Percentiles rank a stretch among this genome's conserved stretches.
phyloP scores from a whole-genome alignment of 2,888 invertebrate genomes.

The Zygogramma bicolorata region DNA sequence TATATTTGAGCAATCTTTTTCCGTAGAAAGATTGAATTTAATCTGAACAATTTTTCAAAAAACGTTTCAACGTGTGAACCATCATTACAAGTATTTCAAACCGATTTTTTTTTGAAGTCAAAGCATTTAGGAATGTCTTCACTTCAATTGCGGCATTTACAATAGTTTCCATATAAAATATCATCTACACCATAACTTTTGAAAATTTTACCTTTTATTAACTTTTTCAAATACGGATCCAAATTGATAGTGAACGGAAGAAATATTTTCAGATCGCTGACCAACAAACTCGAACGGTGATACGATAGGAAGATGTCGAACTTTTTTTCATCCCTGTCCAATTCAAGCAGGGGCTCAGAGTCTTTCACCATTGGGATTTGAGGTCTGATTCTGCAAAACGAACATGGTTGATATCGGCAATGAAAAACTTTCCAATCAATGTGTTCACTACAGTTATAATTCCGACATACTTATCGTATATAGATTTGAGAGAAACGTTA shows the following conservation, averaged over 20 bases:
- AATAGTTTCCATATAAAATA: background rate
- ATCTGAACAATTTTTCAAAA: too few species aligned
- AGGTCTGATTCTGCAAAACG: constrained; percentile 76
- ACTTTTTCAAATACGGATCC: constrained; percentile 97
- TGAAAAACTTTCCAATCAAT: too few species aligned
- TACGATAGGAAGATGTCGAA: constrained; percentile 92
- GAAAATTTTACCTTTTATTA: constrained; percentile 83
- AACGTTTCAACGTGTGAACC: too few species aligned
- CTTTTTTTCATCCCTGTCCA: constrained; percentile 95
- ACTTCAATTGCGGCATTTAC: too few species aligned
- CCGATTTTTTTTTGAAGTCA: too few species aligned
- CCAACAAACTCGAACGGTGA: constrained; percentile 86
- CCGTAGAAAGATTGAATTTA: too few species aligned
- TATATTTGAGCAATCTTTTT: too few species aligned
- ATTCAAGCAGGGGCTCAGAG: constrained; percentile 87
- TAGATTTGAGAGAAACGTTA: constrained; percentile 84
- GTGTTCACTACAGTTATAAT: too few species aligned
- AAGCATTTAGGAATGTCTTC: too few species aligned
- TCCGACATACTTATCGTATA: constrained; percentile 95
- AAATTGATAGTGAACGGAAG: constrained; percentile 98
- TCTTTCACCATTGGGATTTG: constrained; percentile 88
- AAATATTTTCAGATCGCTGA: constrained; percentile 93
- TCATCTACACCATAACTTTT: background rate
- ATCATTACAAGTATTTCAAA: too few species aligned
- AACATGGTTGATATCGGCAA: background rate